These are phyloP conservation scores for Solea senegalensis DNA, from an alignment of 2,113 vertebrate species.

Conservation along the genomic window DNA sequence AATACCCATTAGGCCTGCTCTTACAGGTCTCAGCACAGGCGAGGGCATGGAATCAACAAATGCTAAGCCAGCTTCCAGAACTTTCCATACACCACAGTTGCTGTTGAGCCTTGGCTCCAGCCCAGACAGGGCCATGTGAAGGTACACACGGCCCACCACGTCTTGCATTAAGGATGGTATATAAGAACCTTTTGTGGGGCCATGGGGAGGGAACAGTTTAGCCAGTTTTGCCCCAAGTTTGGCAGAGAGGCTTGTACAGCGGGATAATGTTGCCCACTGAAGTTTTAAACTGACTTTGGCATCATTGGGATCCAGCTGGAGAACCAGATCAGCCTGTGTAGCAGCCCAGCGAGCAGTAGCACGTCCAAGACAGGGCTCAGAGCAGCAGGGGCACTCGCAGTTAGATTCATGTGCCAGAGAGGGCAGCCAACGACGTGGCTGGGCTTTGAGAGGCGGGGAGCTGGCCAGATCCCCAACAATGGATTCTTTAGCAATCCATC, in stretches of 20 bases:
- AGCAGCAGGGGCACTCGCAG: conserved; percentile 86
- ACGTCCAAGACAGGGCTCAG: conserved; percentile 78
- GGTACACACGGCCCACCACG: conserved; percentile 80
- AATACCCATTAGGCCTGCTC: conserved; percentile 80
- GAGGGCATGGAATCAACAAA: conserved; percentile 72
- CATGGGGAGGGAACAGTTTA: conserved; percentile 23
- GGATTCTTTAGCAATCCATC: conserved; percentile 68
- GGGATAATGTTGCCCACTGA: conserved; percentile 65
- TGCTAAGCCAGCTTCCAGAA: conserved; percentile 82
- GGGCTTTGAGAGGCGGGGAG: conserved; percentile 80
- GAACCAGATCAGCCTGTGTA: conserved; percentile 67
- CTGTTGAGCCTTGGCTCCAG: conserved; percentile 55
- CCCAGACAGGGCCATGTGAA: conserved; percentile 76
- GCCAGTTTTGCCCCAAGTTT: conserved; percentile 64
- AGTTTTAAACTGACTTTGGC: conserved; percentile 64
- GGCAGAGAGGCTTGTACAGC: conserved; percentile 63
- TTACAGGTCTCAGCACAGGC: conserved; percentile 74
- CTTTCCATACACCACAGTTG: conserved; percentile 69
- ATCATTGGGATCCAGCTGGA: conserved; percentile 57
- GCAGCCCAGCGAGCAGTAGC: conserved; percentile 86
- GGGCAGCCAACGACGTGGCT: conserved; percentile 64
- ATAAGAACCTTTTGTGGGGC: background rate
- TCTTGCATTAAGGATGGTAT: conserved; percentile 75
- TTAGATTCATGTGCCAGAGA: conserved; percentile 77
- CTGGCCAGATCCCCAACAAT: conserved; percentile 45